Evolutionary conservation across 2,113 vertebrate species (phyloP), one percentile per base, ranked within the genome.

Genomic region (Furnarius figulus): DNA sequence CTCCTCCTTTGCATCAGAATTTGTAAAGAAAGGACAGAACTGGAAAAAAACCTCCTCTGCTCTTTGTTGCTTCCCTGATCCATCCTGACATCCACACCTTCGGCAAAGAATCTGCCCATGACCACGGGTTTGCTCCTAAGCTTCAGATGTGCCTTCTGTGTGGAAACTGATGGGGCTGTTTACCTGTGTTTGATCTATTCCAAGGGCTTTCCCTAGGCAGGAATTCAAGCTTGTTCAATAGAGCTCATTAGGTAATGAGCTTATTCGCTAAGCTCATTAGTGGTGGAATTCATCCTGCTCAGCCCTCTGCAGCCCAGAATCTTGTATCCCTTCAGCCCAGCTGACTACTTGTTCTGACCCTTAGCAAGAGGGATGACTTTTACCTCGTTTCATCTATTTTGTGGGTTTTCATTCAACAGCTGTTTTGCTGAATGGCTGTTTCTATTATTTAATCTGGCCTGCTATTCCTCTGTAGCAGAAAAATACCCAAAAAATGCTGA

Each of bases 221-320:
- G 76, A 95, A 95, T 89, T 95, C 83, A 90, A 56, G 93, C 96
- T 75, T 27, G 93, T 90, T 96, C 94, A 87, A 92, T 90, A 72
- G 95, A 96, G 94, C 93, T 97, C 91, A 28, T 97, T 97, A 95
- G 91, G 91, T 96, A 96, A 97, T 91, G 94, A 96, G 96, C 96
- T 95, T 96, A 96, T 80, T 94, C 73, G 56, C 88, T 96, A 96
- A 97, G 90, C 95, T 96, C 85, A 96, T 96, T 96, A 95, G 90
- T 71, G 55, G n/a, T 92, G 93, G 90, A 96, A 95, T 94, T 86
- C 93, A 94, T 94, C 90, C 90, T 75, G 83, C 80, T 91, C 93
- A 93, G 95, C 83, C 92, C 91, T 96, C 86, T 44, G 65, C 93
- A 93, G 93, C 85, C 92, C 85, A 65, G 78, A 80, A 65, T 88